These are phyloP conservation scores for Tetanocera ferruginea DNA, from an alignment of 2,888 invertebrate genomes.

Conservation along the genomic window DNA sequence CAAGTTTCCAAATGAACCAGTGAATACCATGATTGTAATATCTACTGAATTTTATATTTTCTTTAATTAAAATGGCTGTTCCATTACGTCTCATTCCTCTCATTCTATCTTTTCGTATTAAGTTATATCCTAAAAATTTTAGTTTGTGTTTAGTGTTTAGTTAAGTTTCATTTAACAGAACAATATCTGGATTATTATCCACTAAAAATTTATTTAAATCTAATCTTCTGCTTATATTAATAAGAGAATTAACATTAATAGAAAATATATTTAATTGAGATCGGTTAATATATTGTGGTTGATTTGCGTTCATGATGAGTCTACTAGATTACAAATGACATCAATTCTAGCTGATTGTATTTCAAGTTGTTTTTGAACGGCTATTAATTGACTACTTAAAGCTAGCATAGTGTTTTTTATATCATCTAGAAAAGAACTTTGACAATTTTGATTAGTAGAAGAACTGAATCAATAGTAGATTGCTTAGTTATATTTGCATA, in stretches of 20 bases:
- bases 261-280: slow-evolving; percentile 21
- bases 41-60: too few relatives aligned
- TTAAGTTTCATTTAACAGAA: slow-evolving; percentile 29
- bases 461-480: neutral
- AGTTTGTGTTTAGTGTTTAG: slow-evolving; percentile 31
- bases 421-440: slow-evolving; percentile 20
- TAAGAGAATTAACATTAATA: slow-evolving; percentile 14
- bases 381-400: neutral
- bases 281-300: neutral
- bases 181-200: slow-evolving; percentile 17
- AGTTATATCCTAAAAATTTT: slow-evolving; percentile 17
- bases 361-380: slow-evolving; percentile 22
- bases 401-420: slow-evolving; percentile 28
- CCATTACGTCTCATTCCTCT: neutral
- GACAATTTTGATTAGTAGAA: neutral
- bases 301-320: slow-evolving; percentile 16
- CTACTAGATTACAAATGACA: slow-evolving; percentile 15
- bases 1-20: too few relatives aligned
- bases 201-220: slow-evolving; percentile 13
- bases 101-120: slow-evolving; percentile 31
- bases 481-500: neutral
- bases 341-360: slow-evolving; percentile 22
- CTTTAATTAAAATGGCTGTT: too few relatives aligned
- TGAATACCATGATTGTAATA: too few relatives aligned
- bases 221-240: slow-evolving; percentile 20